Evolutionary conservation across 2,888 invertebrate species (phyloP), one percentile per base, ranked within the genome.

Genomic region (Anticlea derivata): DNA sequence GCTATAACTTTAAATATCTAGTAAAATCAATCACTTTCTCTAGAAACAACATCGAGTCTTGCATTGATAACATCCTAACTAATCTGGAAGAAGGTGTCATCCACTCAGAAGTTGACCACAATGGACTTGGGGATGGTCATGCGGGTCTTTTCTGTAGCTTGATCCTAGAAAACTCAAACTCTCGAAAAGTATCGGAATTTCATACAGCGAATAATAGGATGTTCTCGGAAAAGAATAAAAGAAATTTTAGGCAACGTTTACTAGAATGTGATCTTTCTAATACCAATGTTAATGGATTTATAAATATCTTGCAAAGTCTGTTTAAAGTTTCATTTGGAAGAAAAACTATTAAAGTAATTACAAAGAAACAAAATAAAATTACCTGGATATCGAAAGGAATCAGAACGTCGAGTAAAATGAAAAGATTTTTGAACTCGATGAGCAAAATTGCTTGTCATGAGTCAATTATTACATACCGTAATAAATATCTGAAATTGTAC

Each of bases 81-180:
- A 39, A 39, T 20, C 1, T 39, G 1, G 5, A 5, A 1, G 5
- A 40, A 10, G 22, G 0, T 5, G 13, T 5, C 10, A 5, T 20
- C 0, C 1, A 22, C 5, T 22, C 6, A 7, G 5, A 22, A 5
- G 5, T 30, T 1, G 22, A 30, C n/a, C 40, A 40, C 11, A 40
- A 40, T 30, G 11, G 22, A 0, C 17, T 40, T 7, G 40, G n/a
- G 8, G 40, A 40, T 30, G 40, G 40, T 4, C 40, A 40, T 30
- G 40, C 40, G 11, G 40, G 40, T 2, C 7, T 40, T 5, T 40
- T 30, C 8, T 40, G 30, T 11, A 39, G 6, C 7, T 3, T 17
- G 2, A 8, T 3, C 13, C 31, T 31, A 2, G 13, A 7, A 31
- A 7, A 13, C 3, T 7, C 2, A 3, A 3, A 7, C 13, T 7